phyloP scores from a whole-genome alignment of 2,888 invertebrate species.

The Myopa testacea region DNA sequence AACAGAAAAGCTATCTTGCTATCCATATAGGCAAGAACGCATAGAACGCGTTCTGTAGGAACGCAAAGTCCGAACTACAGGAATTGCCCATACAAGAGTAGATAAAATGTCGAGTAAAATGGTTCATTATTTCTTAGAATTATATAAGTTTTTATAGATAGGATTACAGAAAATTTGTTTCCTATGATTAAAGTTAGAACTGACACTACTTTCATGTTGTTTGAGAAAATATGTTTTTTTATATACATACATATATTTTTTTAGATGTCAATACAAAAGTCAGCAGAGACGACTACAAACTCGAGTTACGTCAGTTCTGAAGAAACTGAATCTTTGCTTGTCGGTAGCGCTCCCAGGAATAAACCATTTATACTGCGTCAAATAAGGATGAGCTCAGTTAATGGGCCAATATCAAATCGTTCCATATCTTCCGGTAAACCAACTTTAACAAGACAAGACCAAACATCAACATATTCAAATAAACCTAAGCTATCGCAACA shows the following conservation, averaged over 20 bases:
- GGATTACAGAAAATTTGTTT: not conserved
- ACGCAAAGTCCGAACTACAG: no score
- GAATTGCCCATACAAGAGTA: no score
- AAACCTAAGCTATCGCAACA: slow-evolving; percentile 78
- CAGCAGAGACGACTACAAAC: slow-evolving; percentile 73
- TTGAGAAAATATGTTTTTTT: not conserved
- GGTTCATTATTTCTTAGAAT: no score
- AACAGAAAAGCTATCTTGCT: no score
- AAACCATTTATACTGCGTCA: slow-evolving; percentile 62
- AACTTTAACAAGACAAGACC: slow-evolving; percentile 86
- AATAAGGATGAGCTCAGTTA: slow-evolving; percentile 64
- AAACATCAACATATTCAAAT: slow-evolving; percentile 81
- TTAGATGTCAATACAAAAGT: slow-evolving; percentile 69
- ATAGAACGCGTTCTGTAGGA: no score
- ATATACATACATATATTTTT: slow-evolving; percentile 34
- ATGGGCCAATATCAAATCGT: slow-evolving; percentile 64
- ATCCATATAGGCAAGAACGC: no score
- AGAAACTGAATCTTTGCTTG: slow-evolving; percentile 84
- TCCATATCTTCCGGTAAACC: slow-evolving; percentile 75
- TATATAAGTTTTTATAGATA: not conserved
- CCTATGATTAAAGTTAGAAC: not conserved
- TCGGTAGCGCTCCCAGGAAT: slow-evolving; percentile 69
- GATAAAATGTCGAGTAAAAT: no score
- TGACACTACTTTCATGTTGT: no score
- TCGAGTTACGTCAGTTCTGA: slow-evolving; percentile 82